phyloP scores from a whole-genome alignment of 2,888 invertebrate genomes.

The Erannis defoliaria region DNA sequence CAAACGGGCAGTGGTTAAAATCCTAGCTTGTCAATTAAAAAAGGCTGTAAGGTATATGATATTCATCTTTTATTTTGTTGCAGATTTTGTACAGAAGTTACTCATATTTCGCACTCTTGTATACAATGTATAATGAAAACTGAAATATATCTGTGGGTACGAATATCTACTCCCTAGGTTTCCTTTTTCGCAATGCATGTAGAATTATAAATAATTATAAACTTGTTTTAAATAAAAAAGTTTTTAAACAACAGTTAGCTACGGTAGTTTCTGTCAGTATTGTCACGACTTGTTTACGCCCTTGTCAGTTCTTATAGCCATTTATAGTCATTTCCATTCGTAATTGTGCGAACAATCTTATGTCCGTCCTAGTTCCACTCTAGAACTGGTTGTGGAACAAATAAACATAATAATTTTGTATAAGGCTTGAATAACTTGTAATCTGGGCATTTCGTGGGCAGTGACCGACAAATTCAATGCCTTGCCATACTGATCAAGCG shows the following conservation, averaged over 20 bases:
- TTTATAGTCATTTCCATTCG: slow-evolving; percentile 10
- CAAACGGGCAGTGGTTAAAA: too few species aligned
- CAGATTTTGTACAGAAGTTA: slow-evolving; percentile 80
- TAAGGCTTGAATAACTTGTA: slow-evolving; percentile 25
- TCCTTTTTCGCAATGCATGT: not conserved
- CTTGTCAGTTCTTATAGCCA: slow-evolving; percentile 17
- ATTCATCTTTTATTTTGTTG: slow-evolving; percentile 48
- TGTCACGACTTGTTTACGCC: slow-evolving; percentile 27
- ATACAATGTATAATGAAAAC: slow-evolving; percentile 78
- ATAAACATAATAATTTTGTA: slow-evolving; percentile 31
- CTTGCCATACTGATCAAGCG: slow-evolving; percentile 37
- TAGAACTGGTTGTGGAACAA: slow-evolving; percentile 18
- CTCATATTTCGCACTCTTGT: slow-evolving; percentile 79
- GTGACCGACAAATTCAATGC: slow-evolving; percentile 38
- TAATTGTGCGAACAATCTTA: slow-evolving; percentile 26
- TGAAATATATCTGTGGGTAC: slow-evolving; percentile 38
- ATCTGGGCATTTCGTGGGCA: slow-evolving; percentile 39
- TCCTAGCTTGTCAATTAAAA: too few species aligned
- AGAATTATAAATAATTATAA: not conserved
- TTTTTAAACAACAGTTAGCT: slow-evolving; percentile 1
- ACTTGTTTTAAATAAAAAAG: slow-evolving; percentile 14
- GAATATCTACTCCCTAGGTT: not conserved
- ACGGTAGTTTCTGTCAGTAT: slow-evolving; percentile 16
- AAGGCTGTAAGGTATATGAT: too few species aligned
- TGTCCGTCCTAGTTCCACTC: slow-evolving; percentile 13